These are phyloP conservation scores for Furcifer pardalis DNA, from an alignment of 2,797 vertebrate genomes.

Conservation along the genomic window DNA sequence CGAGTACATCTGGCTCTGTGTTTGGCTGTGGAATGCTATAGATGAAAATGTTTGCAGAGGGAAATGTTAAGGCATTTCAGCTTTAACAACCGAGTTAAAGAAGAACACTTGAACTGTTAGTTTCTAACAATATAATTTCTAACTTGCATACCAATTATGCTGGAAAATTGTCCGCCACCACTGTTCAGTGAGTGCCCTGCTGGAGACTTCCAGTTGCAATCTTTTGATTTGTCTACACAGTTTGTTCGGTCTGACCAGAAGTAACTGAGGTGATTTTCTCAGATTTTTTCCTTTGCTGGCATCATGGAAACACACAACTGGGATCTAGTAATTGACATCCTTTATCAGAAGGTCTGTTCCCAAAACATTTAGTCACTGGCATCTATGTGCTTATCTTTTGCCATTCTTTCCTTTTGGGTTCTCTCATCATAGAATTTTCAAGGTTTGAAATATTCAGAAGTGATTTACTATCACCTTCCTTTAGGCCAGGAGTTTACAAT, in stretches of 20 bases:
- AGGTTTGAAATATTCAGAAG: too few species aligned
- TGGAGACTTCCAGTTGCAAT: not conserved
- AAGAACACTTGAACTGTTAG: not conserved
- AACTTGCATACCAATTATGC: constrained; percentile 4
- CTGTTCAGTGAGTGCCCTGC: not conserved
- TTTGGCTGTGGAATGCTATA: not conserved
- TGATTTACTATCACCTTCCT: too few species aligned
- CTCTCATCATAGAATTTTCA: too few species aligned
- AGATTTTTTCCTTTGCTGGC: too few species aligned
- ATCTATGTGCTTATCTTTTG: constrained; percentile 4
- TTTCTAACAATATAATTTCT: not conserved
- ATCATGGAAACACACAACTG: constrained; percentile 18
- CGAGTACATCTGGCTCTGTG: not conserved
- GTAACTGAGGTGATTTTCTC: not conserved
- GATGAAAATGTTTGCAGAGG: constrained; percentile 1
- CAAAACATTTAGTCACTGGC: not conserved
- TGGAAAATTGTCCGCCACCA: not conserved
- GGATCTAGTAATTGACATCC: not conserved
- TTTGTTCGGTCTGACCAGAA: constrained; percentile 7
- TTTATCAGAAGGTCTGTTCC: not conserved
- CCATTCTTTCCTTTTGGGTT: not conserved
- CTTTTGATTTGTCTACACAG: not conserved
- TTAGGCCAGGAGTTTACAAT: too few species aligned
- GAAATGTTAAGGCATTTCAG: not conserved
- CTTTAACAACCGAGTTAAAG: not conserved